Base-by-base conservation (phyloP, 53 echinoderm and acorn worm species). In the Mesocentrotus franciscanus region DNA sequence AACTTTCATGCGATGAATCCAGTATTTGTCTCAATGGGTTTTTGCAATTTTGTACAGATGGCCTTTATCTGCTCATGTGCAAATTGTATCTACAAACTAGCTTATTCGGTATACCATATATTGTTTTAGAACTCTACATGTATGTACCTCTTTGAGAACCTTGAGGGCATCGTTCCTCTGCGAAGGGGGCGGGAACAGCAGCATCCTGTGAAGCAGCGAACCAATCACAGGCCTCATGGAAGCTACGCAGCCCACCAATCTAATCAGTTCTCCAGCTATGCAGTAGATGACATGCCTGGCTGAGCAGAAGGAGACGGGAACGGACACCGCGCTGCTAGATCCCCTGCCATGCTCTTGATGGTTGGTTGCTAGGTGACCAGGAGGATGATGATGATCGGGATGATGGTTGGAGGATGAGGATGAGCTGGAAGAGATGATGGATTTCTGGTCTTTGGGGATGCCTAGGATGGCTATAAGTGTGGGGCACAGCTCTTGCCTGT, bases 401-500 rank as follows among this genome's bases (percentile, higher is more conserved):
- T 85, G 64, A 29, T 60, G 90, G 49, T 17, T 83, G 64, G 92
- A 20, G 27, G 97, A 81, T 90, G 94, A 81, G 91, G 95, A 91
- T 90, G 94, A 78, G 56, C 95, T 93, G 90, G 97, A 97, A 18
- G 99, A 98, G 93, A 98, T 93, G 70, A 99, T 93, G 87, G 90
- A 92, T 70, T 98, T 99, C 90, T 99, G 98, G 70, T 98, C 97
- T 66, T 97, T 96, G 11, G 99, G 99, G 76, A 98, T 99, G 26
- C 99, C 99, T 8, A 99, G 97, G 92, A 98, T 98, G 33, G 98
- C 98, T 36, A 99, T 99, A 0, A 99, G 96, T 55, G 98, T 96
- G 13, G 99, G 99, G 93, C 99, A 99, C 22, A 99, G 96, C 76
- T 99, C 97, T 85, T 99, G 96, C 99, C 99, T 99, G 95, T 27